Evolutionary conservation across 2,888 invertebrate species (phyloP).

Genomic region (Sphaerophoria taeniata): DNA sequence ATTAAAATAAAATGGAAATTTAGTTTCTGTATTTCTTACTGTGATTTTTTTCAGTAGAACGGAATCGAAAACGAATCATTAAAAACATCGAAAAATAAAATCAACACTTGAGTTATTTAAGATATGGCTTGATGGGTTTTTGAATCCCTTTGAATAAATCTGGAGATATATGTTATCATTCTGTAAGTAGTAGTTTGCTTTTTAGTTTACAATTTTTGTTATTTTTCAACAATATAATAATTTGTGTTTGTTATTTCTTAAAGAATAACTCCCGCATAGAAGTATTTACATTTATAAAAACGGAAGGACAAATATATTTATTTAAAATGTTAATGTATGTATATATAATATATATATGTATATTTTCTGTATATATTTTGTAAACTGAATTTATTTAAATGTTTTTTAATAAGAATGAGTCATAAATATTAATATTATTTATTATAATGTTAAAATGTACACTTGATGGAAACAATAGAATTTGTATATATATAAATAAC

Average conservation of each 20-base stretch:
- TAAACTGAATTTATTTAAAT: constrained; percentile 78
- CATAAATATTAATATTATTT: constrained; percentile 73
- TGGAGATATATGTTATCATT: constrained; percentile 50
- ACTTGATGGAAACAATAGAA: constrained; percentile 74
- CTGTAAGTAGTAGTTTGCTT: constrained; percentile 49
- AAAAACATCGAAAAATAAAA: constrained; percentile 62
- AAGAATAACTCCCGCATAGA: constrained; percentile 72
- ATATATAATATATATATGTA: constrained; percentile 66
- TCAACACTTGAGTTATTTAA: constrained; percentile 42
- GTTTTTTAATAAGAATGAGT: constrained; percentile 78
- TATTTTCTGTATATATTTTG: constrained; percentile 71
- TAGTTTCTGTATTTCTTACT: constrained; percentile 75
- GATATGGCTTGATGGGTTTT: constrained; percentile 56
- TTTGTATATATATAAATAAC: constrained; percentile 72
- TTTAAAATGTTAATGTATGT: constrained; percentile 72
- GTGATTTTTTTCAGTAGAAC: constrained; percentile 56
- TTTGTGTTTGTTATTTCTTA: constrained; percentile 68
- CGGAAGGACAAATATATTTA: constrained; percentile 71
- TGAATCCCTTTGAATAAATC: constrained; percentile 55
- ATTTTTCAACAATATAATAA: constrained; percentile 71
- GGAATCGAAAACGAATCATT: constrained; percentile 68
- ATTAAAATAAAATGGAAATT: constrained; percentile 67
- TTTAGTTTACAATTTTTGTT: too few species aligned
- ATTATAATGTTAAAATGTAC: constrained; percentile 70
- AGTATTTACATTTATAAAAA: constrained; percentile 75